Evolutionary conservation across 2,888 invertebrate genomes (phyloP).

Genomic region (Blastobasis adustella): DNA sequence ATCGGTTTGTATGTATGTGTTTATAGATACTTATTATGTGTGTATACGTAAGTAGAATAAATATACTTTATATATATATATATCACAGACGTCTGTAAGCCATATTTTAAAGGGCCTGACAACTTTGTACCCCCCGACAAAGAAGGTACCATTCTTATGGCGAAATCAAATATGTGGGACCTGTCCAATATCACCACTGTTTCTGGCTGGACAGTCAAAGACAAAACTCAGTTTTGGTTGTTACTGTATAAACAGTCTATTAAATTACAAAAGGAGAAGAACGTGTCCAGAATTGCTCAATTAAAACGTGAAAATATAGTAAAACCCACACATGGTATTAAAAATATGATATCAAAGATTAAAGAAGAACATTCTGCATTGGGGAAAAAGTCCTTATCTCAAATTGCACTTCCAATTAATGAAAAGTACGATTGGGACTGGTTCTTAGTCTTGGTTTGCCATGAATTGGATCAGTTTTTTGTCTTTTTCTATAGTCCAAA

Average conservation of each 20-base stretch:
- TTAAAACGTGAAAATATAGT: constrained; percentile 22
- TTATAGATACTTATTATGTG: too few species aligned
- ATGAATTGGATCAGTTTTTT: too few species aligned
- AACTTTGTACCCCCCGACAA: constrained; percentile 75
- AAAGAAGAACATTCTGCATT: constrained; percentile 29
- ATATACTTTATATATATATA: too few species aligned
- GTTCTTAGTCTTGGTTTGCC: too few species aligned
- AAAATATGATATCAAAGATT: constrained; percentile 16
- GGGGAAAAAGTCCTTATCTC: constrained; percentile 25
- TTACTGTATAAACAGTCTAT: constrained; percentile 57
- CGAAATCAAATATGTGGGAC: constrained; percentile 49
- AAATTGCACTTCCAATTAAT: constrained; percentile 42
- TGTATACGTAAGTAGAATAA: too few species aligned
- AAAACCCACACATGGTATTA: constrained; percentile 7
- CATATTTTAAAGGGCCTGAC: constrained; percentile 80
- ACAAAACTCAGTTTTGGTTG: constrained; percentile 48
- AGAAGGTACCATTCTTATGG: constrained; percentile 68
- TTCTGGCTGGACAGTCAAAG: constrained; percentile 72
- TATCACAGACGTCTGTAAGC: too few species aligned
- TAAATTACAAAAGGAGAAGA: constrained; percentile 26
- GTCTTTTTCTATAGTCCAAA: too few species aligned
- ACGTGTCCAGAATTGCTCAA: constrained; percentile 28
- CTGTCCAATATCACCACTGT: constrained; percentile 58
- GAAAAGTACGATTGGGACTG: constrained; percentile 43
- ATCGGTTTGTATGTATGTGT: too few species aligned